Conservation (phyloP, 2,113 vertebrate species). For the rat (Rattus norvegicus) region GRCr8 NC_086036.1:72804001-72804500, state of each 20-base stretch:
- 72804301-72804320: not conserved
- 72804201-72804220: not conserved
- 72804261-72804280: not conserved
- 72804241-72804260: not conserved
- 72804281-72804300: not conserved
- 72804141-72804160: not conserved
- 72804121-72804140: not conserved
- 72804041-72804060: not conserved
- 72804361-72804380: not conserved
- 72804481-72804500: not conserved
- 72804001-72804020: not conserved
- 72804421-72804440: not conserved
- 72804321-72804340: not conserved
- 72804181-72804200: not conserved
- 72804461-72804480: not conserved
- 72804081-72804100: not conserved
- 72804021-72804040: not conserved
- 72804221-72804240: not conserved
- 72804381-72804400: not conserved
- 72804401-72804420: not conserved
- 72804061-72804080: not conserved
- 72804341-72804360: not conserved
- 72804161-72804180: not conserved
- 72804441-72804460: no score
- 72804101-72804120: not conserved